Base-by-base conservation (phyloP, 1,140 invertebrate genomes). In the Procambarus virginalis region DNA sequence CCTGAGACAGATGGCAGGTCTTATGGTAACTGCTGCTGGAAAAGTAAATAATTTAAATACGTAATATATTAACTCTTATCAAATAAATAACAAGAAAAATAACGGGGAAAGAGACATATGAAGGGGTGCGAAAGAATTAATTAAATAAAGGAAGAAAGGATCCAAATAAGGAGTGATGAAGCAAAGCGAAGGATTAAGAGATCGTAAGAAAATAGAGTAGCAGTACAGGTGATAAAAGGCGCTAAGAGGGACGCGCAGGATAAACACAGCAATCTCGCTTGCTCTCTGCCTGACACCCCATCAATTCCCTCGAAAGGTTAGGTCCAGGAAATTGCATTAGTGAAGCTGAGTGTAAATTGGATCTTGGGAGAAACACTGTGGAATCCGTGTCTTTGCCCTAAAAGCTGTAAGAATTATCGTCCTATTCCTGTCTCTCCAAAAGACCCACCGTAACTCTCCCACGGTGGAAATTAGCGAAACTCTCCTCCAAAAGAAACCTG, bases 261-360 rank as follows among this genome's bases (percentile, higher is more conserved):
- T 8, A 68, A 73, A 73, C 68, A 34, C 68, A 9, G 22, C 2
- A 34, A 34, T 34, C 68, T 73, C 10, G 22, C 68, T 34, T 34
- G 20, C 68, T 34, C 68, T 22, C 68, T 22, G 68, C 68, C 68
- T 73, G 22, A 73, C 68, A 73, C 68, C 68, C 8, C 68, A 73
- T 73, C 68, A 22, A 34, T 73, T 73, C 22, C 4, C 20, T 20
- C 68, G 20, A 34, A 73, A 4, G 20, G 20, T 73, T 73, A 73
- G 17, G 68, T 34, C 68, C 68, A 73, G 68, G n/a, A 73, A 73
- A 73, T 73, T 73, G 68, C 22, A 73, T 73, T 73, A 73, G 68
- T 34, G n/a, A 73, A 73, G 68, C 68, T 73, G 68, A 73, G 68
- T 73, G 68, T 73, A 73, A 73, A 73, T 73, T 73, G 68, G n/a